phyloP scores from a whole-genome alignment of 92 coral and sea anemone genomes.

The Umimayanthus kanabou region DNA sequence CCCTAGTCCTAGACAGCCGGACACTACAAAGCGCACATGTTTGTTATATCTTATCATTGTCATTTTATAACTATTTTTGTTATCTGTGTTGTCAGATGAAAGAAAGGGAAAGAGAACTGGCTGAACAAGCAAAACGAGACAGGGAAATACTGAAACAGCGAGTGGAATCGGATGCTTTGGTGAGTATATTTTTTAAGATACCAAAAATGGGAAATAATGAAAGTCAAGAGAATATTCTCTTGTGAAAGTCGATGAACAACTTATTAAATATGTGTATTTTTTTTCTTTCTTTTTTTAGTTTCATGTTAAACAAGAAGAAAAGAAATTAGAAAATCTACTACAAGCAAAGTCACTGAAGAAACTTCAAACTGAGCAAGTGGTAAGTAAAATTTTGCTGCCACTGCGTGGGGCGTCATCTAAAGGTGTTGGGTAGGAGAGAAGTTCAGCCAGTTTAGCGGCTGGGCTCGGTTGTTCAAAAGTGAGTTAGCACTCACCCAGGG shows the following conservation, averaged over 20 bases:
- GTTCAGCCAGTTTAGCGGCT: background rate
- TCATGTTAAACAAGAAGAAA: slow-evolving; percentile 83
- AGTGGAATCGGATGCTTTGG: slow-evolving; percentile 87
- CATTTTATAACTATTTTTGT: background rate
- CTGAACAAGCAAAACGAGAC: slow-evolving; percentile 62
- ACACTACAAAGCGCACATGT: background rate
- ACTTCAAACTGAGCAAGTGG: slow-evolving; percentile 85
- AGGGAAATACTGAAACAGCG: slow-evolving; percentile 79
- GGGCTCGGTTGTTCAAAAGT: too few species aligned
- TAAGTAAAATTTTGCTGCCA: slow-evolving; percentile 43
- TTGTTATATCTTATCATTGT: background rate
- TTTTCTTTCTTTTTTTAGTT: slow-evolving; percentile 51
- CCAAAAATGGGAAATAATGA: background rate
- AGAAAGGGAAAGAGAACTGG: slow-evolving; percentile 67
- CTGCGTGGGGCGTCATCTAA: background rate
- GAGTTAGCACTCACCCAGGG: too few species aligned
- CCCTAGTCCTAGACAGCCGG: background rate
- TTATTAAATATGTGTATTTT: background rate
- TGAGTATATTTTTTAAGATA: slow-evolving; percentile 38
- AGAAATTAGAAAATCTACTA: slow-evolving; percentile 63
- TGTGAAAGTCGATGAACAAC: background rate
- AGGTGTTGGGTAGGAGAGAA: background rate
- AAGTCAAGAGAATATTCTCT: background rate
- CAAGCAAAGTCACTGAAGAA: slow-evolving; percentile 71
- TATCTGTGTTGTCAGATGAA: slow-evolving; percentile 64